phyloP scores from a whole-genome alignment of 2,113 vertebrate genomes.

The Campylomormyrus numenius region DNA sequence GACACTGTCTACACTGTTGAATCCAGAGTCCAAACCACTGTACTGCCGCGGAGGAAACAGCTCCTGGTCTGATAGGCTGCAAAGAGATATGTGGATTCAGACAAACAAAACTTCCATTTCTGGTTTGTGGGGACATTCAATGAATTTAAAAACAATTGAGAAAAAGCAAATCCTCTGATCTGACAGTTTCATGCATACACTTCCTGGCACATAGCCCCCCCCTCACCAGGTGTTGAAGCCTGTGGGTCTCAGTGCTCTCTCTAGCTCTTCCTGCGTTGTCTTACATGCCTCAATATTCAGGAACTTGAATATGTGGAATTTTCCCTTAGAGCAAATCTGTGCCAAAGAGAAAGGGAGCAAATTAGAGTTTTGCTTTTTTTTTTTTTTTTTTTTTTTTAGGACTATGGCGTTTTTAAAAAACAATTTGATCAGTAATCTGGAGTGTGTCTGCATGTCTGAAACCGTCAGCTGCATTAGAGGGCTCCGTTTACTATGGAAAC shows the following conservation, averaged over 20 bases:
- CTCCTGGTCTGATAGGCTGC: constrained; percentile 74
- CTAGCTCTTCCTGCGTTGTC: constrained; percentile 61
- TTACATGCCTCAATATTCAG: constrained; percentile 76
- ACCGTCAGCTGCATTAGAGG: not conserved
- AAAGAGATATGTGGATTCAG: constrained; percentile 10
- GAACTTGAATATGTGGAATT: constrained; percentile 85
- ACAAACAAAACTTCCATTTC: not conserved
- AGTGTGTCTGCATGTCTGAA: not conserved
- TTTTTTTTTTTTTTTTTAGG: not conserved
- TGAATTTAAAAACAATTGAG: not conserved
- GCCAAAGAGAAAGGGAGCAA: not conserved
- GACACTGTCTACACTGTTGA: constrained; percentile 86
- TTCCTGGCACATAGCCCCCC: not conserved
- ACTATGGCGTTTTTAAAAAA: not conserved
- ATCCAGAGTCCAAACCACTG: constrained; percentile 79
- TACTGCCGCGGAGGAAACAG: constrained; percentile 66
- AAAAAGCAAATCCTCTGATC: not conserved
- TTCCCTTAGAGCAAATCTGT: constrained; percentile 82
- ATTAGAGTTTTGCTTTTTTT: not conserved
- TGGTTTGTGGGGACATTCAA: not conserved
- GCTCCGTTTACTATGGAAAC: not conserved
- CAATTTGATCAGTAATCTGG: not conserved
- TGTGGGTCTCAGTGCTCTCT: constrained; percentile 63
- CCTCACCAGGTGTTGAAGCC: constrained; percentile 76
- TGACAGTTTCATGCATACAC: not conserved